Evolutionary conservation across 37 sponge, comb jelly and placozoan genomes (phyloP), one percentile per base, ranked within the genome.

Genomic region (Sycon ciliatum): DNA sequence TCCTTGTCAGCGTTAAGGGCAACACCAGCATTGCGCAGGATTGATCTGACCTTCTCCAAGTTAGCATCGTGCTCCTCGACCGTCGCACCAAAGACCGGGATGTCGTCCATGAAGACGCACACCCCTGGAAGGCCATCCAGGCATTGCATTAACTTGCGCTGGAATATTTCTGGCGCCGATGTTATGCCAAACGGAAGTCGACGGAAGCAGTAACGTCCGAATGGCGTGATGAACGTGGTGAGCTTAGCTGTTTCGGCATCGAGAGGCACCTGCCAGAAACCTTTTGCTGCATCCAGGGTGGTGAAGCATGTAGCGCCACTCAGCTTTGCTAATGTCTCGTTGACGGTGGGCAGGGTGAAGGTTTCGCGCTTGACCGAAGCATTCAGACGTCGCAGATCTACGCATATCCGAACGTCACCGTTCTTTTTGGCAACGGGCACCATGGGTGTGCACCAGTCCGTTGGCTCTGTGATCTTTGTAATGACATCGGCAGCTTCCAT

Each of bases 211-310:
- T 61, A 65, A 4, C 68, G 18, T 34, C 77, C 77, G 7, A 38
- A 37, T 28, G 79, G 76, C n/a, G 79, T 81, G 39, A 73, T 72
- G 74, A 86, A 86, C 40, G 81, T 85, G 30, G 76, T 79, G 39
- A 83, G 75, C 5, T 46, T 39, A 26, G 34, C 31, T 35, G 72
- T 53, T 39, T 33, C 52, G 24, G 55, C 56, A 7, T 52, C 65
- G 18, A 83, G 75, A 3, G 35, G 71, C 1, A 84, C 49, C 39
- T 79, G 76, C 84, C 79, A 84, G 38, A 67, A 84, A 5, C 84
- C 78, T 38, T 34, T 35, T 57, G 4, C 4, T 24, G 69, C 78
- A 24, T 83, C 84, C 18, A 83, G 42, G 18, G 46, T 57, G 2
- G 73, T 37, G 70, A 83, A 83, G 3, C 72, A 61, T 39, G 35